These are phyloP conservation scores for Aurelia aurita DNA, from an alignment of 30 jellyfish, hydroid and myxozoan species.

Conservation along the genomic window DNA sequence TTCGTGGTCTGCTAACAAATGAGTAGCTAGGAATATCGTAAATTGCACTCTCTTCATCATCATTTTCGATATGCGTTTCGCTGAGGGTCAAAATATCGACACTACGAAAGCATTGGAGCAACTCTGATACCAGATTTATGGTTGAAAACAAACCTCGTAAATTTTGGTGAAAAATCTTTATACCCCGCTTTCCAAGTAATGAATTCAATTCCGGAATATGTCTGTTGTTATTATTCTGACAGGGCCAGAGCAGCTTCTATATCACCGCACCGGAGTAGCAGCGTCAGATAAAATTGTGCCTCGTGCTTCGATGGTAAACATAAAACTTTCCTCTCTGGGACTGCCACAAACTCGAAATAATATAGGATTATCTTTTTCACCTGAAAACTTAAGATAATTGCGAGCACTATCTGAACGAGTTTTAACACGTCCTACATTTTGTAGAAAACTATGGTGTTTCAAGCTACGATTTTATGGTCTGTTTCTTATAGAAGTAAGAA, in stretches of 20 bases:
- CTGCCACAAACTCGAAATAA: too few relatives aligned
- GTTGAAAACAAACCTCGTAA: constrained; percentile 68
- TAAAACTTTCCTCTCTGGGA: too few relatives aligned
- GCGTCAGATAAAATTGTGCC: constrained; percentile 22
- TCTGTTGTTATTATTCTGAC: constrained; percentile 26
- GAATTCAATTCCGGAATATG: constrained; percentile 40
- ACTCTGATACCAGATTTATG: constrained; percentile 52
- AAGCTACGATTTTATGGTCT: too few relatives aligned
- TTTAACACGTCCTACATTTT: too few relatives aligned
- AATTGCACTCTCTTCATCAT: constrained; percentile 28
- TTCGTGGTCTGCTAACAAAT: constrained; percentile 70
- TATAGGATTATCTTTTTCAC: too few relatives aligned
- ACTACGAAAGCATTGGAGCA: constrained; percentile 62
- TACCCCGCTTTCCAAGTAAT: constrained; percentile 65
- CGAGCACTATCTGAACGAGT: too few relatives aligned
- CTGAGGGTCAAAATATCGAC: constrained; percentile 60
- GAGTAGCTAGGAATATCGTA: constrained; percentile 68
- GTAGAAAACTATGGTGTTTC: too few relatives aligned
- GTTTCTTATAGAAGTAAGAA: too few relatives aligned
- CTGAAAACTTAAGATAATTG: too few relatives aligned
- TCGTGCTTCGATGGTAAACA: constrained; percentile 36
- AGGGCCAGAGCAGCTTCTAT: constrained; percentile 28
- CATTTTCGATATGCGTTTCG: constrained; percentile 70
- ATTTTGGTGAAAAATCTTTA: constrained; percentile 73
- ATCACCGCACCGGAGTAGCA: constrained; percentile 26